phyloP scores from a whole-genome alignment of 2,888 invertebrate species.

The Acanthococcus lagerstroemiae region DNA sequence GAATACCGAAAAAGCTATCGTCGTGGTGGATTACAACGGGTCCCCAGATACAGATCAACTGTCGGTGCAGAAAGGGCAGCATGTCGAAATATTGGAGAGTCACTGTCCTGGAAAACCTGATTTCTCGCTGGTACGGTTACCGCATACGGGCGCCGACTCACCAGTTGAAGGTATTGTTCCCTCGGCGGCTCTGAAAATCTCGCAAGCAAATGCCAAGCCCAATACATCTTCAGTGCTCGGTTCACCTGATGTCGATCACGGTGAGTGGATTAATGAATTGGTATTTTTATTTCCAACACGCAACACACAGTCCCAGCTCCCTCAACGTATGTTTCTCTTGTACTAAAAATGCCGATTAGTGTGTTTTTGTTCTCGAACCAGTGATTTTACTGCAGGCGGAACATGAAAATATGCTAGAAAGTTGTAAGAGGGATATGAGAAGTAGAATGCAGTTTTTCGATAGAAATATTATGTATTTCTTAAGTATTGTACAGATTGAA shows the following conservation, averaged over 20 bases:
- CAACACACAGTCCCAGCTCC: no score
- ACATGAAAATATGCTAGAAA: no score
- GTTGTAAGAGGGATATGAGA: no score
- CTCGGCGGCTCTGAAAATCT: background rate
- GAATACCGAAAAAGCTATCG: conserved; percentile 82
- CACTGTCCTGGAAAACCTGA: conserved; percentile 3
- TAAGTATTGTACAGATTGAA: no score
- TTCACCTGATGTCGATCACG: background rate
- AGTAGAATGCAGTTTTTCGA: no score
- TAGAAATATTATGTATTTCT: no score
- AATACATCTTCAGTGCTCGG: background rate
- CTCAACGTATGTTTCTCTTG: no score
- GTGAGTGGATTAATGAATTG: no score
- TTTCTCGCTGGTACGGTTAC: conserved; percentile 12
- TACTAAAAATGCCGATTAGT: no score
- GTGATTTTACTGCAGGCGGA: no score
- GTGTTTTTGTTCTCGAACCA: no score
- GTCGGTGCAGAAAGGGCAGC: conserved; percentile 79
- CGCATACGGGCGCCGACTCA: background rate
- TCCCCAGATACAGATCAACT: conserved; percentile 61
- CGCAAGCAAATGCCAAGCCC: background rate
- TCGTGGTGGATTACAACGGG: conserved; percentile 74
- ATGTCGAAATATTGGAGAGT: conserved; percentile 77
- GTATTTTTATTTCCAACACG: no score
- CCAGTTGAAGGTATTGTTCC: conserved; percentile 4